These are phyloP conservation scores for Dynastes maya DNA, from an alignment of 2,888 invertebrate species.

Conservation along the genomic window DNA sequence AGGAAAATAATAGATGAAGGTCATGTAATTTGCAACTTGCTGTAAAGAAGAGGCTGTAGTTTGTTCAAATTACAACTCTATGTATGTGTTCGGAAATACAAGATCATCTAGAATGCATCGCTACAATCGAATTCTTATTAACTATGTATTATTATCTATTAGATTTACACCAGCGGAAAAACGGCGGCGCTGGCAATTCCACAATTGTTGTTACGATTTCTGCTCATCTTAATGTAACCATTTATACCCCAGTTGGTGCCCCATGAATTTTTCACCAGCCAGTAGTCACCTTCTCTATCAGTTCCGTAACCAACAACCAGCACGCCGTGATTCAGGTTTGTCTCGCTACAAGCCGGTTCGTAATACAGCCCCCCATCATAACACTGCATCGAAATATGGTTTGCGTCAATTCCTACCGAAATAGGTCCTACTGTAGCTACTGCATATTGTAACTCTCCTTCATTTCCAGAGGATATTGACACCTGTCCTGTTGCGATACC, in stretches of 20 bases:
- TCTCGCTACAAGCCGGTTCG: constrained; percentile 81
- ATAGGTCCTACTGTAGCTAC: constrained; percentile 90
- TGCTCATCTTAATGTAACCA: constrained; percentile 61
- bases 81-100: too few relatives aligned
- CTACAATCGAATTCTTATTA: too few relatives aligned
- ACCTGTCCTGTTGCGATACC: constrained; percentile 75
- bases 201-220: constrained; percentile 79
- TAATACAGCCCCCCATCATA: constrained; percentile 87
- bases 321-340: constrained; percentile 87
- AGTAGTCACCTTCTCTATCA: constrained; percentile 75
- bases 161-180: constrained; percentile 83
- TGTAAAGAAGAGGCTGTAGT: too few relatives aligned
- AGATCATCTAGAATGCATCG: too few relatives aligned
- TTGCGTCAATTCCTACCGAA: constrained; percentile 92
- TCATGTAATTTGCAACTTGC: too few relatives aligned
- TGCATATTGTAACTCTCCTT: constrained; percentile 82
- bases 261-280: constrained; percentile 82
- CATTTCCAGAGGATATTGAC: constrained; percentile 82
- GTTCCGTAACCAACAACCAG: constrained; percentile 87
- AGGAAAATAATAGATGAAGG: too few relatives aligned
- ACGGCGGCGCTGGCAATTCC: constrained; percentile 86
- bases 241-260: constrained; percentile 66
- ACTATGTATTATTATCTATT: too few relatives aligned
- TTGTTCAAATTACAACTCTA: too few relatives aligned
- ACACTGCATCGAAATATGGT: constrained; percentile 87